Conservation (phyloP, 2,888 invertebrate species). For the Celastrina argiolus region DNA sequence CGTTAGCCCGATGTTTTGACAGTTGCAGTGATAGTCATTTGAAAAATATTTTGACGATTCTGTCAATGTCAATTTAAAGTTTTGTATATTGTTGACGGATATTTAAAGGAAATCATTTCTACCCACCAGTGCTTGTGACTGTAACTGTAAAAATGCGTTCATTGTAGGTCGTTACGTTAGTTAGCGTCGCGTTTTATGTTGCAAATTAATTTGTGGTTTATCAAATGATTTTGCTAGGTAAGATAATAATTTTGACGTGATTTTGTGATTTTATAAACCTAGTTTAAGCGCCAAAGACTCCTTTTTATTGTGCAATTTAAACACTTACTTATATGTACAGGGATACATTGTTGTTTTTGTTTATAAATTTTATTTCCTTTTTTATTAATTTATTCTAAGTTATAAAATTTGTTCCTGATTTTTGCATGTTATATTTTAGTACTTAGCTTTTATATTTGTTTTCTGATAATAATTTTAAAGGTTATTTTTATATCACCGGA, state of each 20-base stretch:
- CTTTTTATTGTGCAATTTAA: slow-evolving; percentile 64
- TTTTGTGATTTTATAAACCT: slow-evolving; percentile 59
- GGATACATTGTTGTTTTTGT: slow-evolving; percentile 36
- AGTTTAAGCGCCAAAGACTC: slow-evolving; percentile 71
- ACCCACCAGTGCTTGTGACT: background rate
- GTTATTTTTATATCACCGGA: slow-evolving; percentile 41
- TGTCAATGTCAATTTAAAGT: background rate
- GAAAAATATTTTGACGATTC: background rate
- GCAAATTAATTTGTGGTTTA: slow-evolving; percentile 36
- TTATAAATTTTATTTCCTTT: slow-evolving; percentile 24
- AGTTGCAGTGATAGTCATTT: background rate
- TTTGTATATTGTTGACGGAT: background rate
- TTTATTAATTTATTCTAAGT: slow-evolving; percentile 16
- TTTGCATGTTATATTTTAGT: slow-evolving; percentile 34
- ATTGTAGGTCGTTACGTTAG: background rate
- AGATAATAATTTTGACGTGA: slow-evolving; percentile 50
- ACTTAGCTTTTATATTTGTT: slow-evolving; percentile 37
- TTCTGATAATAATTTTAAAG: slow-evolving; percentile 41
- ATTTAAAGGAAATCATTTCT: background rate
- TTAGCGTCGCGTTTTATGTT: slow-evolving; percentile 22
- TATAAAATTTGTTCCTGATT: slow-evolving; percentile 37
- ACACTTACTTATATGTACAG: slow-evolving; percentile 49
- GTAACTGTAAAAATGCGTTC: background rate
- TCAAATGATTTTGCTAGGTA: slow-evolving; percentile 49
- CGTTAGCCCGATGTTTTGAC: background rate